Evolutionary conservation across 2,888 invertebrate genomes (phyloP).

Genomic region (Drosophila limbata): DNA sequence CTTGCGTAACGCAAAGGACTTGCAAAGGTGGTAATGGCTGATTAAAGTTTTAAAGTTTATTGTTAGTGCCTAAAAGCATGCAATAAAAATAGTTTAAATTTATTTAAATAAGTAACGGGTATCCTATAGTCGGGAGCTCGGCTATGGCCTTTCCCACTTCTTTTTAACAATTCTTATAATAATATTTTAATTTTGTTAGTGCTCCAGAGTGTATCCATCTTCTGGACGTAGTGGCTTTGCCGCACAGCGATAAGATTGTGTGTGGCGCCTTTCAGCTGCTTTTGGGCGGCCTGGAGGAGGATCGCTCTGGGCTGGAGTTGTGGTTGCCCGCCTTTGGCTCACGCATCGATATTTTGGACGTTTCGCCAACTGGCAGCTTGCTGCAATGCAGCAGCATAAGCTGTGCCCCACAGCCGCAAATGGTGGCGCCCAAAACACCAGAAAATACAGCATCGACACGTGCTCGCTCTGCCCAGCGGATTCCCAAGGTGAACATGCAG

Average conservation of each 20-base stretch:
- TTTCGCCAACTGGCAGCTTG: constrained; percentile 87
- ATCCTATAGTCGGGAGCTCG: too few relatives aligned
- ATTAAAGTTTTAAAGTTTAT: too few relatives aligned
- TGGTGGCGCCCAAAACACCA: constrained; percentile 61
- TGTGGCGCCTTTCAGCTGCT: constrained; percentile 86
- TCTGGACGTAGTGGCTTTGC: constrained; percentile 91
- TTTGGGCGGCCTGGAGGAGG: constrained; percentile 86
- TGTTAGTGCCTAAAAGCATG: too few relatives aligned
- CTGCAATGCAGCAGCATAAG: constrained; percentile 87
- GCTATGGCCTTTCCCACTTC: too few relatives aligned
- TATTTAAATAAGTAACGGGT: too few relatives aligned
- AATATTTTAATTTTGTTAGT: constrained; percentile 82
- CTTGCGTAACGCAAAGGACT: too few relatives aligned
- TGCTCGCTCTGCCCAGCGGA: constrained; percentile 73
- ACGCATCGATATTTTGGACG: constrained; percentile 88
- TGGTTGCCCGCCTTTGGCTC: constrained; percentile 91
- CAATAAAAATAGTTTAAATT: too few relatives aligned
- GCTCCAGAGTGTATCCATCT: constrained; percentile 97
- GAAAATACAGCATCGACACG: constrained; percentile 58
- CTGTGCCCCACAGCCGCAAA: constrained; percentile 78
- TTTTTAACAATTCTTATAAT: too few relatives aligned
- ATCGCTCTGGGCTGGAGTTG: constrained; percentile 88
- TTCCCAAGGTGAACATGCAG: constrained; percentile 82
- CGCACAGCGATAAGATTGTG: constrained; percentile 89
- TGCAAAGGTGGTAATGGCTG: too few relatives aligned